phyloP scores from a whole-genome alignment of 2,888 invertebrate species.

The Synergus laeviventris region DNA sequence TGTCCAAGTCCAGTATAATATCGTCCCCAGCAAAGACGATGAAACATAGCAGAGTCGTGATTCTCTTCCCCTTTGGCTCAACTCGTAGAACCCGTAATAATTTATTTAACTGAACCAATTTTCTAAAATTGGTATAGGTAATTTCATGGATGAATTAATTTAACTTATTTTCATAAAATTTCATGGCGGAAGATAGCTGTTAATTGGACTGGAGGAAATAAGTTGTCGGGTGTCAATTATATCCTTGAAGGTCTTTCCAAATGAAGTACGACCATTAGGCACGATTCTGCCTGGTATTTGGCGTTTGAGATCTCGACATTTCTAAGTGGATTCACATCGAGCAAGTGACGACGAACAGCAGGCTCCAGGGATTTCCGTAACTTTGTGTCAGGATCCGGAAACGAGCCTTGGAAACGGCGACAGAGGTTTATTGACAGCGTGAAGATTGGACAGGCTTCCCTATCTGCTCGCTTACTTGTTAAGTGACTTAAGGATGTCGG shows the following conservation, averaged over 20 bases:
- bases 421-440: constrained; percentile 7
- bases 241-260: neutral
- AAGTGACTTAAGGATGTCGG: neutral
- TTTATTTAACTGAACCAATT: neutral
- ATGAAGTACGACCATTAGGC: constrained; percentile 37
- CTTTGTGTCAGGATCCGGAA: constrained; percentile 6
- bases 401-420: constrained; percentile 13
- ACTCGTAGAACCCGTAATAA: neutral
- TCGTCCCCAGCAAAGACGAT: neutral
- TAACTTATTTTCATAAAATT: neutral
- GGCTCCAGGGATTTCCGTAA: constrained; percentile 4
- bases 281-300: constrained; percentile 23
- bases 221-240: constrained; percentile 5
- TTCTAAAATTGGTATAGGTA: neutral
- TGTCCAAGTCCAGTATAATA: constrained; percentile 31
- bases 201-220: neutral
- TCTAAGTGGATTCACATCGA: constrained; percentile 26
- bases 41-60: neutral
- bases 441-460: neutral
- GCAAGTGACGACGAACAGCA: constrained; percentile 24
- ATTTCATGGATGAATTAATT: neutral
- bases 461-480: constrained; percentile 1
- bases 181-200: neutral
- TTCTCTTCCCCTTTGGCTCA: neutral
- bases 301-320: neutral